Percentiles rank a stretch among this genome's conserved stretches.
These are phyloP conservation scores for Agrochola lota DNA, from an alignment of 2,888 invertebrate species.

Conservation along the genomic window DNA sequence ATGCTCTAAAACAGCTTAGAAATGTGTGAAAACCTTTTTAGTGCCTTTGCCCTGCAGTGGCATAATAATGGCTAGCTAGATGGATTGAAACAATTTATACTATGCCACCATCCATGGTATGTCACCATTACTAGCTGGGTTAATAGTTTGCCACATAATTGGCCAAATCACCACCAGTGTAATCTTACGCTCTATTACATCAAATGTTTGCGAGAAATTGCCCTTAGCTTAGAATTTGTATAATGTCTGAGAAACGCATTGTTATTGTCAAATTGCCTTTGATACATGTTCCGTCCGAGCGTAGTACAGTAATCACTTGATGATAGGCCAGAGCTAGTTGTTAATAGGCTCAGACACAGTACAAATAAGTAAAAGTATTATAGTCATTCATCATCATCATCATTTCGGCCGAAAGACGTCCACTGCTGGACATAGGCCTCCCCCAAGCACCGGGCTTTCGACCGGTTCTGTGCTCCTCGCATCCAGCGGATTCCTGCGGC, in stretches of 20 bases:
- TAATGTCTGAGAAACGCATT: conserved; percentile 21
- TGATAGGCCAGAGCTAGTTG: conserved; percentile 20
- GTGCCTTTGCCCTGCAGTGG: neutral
- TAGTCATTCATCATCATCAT: neutral
- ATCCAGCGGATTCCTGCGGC: too few species aligned
- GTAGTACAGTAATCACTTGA: conserved; percentile 43
- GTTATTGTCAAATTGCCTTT: conserved; percentile 46
- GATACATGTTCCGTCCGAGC: conserved; percentile 22
- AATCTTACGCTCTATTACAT: conserved; percentile 11
- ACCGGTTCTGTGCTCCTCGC: too few species aligned
- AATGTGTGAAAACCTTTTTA: neutral
- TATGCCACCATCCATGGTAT: too few species aligned
- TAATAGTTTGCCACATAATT: conserved; percentile 21
- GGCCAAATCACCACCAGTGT: neutral
- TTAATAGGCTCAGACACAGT: neutral
- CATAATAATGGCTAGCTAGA: neutral
- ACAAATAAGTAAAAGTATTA: too few species aligned
- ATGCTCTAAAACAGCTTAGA: neutral
- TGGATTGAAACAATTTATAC: neutral
- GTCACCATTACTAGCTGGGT: neutral
- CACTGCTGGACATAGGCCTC: too few species aligned
- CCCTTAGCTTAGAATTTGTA: conserved; percentile 18
- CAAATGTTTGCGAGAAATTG: conserved; percentile 38
- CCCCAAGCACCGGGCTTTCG: too few species aligned
- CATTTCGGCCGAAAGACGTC: too few species aligned